A percentile compares a stretch with the other conserved stretches of the same genome.
Conservation (phyloP, 2,888 invertebrate species). For the Volucella zonaria region DNA sequence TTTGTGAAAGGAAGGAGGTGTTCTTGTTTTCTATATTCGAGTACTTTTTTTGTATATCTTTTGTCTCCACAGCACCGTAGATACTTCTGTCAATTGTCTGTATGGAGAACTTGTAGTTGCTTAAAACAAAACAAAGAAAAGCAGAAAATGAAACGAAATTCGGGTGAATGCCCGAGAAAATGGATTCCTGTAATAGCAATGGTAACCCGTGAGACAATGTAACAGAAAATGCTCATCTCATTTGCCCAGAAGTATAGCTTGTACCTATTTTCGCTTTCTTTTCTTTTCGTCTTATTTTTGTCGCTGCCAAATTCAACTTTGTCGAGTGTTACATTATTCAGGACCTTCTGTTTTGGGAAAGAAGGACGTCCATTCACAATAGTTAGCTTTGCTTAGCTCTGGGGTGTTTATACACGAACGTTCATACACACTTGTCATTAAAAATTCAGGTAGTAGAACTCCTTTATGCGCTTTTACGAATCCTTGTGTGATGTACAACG, state of each 20-base stretch:
- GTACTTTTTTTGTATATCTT: not conserved
- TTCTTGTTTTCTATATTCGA: not conserved
- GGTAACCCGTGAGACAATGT: slow-evolving; percentile 20
- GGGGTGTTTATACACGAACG: not conserved
- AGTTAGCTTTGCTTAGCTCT: slow-evolving; percentile 24
- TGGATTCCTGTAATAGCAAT: not conserved
- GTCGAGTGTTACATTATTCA: slow-evolving; percentile 40
- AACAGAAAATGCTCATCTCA: not conserved
- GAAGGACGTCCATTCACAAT: not conserved
- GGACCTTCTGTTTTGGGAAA: not conserved
- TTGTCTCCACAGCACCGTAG: not conserved
- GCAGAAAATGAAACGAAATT: not conserved
- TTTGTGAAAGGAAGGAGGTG: slow-evolving; percentile 17
- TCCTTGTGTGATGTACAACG: too few relatives aligned
- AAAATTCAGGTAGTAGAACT: too few relatives aligned
- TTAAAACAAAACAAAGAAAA: not conserved
- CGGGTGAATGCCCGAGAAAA: slow-evolving; percentile 51
- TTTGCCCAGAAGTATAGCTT: slow-evolving; percentile 14
- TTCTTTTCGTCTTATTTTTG: not conserved
- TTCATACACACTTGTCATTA: too few relatives aligned
- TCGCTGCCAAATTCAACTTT: slow-evolving; percentile 16
- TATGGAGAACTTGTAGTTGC: not conserved
- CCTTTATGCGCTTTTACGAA: too few relatives aligned
- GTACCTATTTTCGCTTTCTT: too few relatives aligned
- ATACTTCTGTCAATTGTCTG: slow-evolving; percentile 23